Evolutionary conservation across 1,140 invertebrate genomes (phyloP), one percentile per base, ranked within the genome.

Genomic region (Dendrolimus kikuchii): DNA sequence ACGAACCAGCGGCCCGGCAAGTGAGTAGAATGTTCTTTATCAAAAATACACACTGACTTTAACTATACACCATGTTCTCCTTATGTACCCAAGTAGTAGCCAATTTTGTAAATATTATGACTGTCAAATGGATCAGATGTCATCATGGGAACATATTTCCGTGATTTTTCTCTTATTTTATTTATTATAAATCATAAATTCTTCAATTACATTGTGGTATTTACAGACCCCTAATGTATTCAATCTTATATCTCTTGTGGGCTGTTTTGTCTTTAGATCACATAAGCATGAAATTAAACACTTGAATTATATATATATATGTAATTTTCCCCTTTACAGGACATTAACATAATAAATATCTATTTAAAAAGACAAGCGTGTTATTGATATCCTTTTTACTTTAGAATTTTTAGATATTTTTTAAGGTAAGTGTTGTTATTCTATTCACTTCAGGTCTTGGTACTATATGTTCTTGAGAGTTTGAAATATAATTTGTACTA

Each of bases 1-100:
- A 78, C 71, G 82, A 88, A 79, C 62, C 82, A 69, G 68, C 74
- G 82, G 78, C 83, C 84, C 82, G 75, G 71, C 81, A 83, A 86
- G 86, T 88, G 62, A 87, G 86, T 85, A 73, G 23, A 49, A 54
- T 9, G 38, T 42, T 43, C 37, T 51, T 51, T 42, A 40, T 38
- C 40, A 36, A 44, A 23, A 55, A 7, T 38, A n/a, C 9, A 7
- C 46, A 38, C 23, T 6, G 23, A 7, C 4, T 6, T 10, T 45
- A 45, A 45, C 23, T 8, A 45, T 45, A 6, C 23, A 45, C n/a
- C 43, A 5, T 45, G 43, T 9, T 45, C 23, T 23, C 23, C 23
- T 2, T 23, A 23, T 23, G 1, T 3, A 23, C 23, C 23, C 23
- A 23, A 23, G 23, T 23, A 2, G 23, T 23, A 23, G 23, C 23